Base-by-base conservation (phyloP, 2,888 invertebrate species). In the Sminthurides aquaticus region DNA sequence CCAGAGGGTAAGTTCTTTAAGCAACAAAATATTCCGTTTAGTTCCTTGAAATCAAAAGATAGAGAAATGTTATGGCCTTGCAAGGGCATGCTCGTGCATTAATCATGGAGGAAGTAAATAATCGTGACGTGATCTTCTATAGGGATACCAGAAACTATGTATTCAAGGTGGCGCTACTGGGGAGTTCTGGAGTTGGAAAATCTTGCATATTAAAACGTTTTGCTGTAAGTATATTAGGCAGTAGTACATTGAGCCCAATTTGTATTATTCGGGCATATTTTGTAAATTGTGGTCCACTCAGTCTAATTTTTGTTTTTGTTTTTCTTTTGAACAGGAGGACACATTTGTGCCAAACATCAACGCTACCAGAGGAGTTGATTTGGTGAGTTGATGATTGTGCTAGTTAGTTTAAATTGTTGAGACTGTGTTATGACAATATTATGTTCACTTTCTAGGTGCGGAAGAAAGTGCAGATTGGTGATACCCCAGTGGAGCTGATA, bases 91-190 rank as follows among this genome's bases (percentile, higher is more conserved):
- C n/a, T n/a, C n/a, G n/a, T n/a, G n/a, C n/a, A n/a, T n/a, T n/a
- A n/a, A n/a, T n/a, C n/a, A n/a, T n/a, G n/a, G n/a, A n/a, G n/a
- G n/a, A n/a, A n/a, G n/a, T n/a, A n/a, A n/a, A n/a, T n/a, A n/a
- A n/a, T n/a, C n/a, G n/a, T n/a, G n/a, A n/a, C n/a, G n/a, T n/a
- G n/a, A n/a, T n/a, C n/a, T n/a, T n/a, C n/a, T n/a, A n/a, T n/a
- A n/a, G n/a, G n/a, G n/a, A n/a, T n/a, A n/a, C n/a, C n/a, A n/a
- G 61, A 25, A 57, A 68, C 29, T 72, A 74, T 27, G 66, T 69
- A 11, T 74, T 74, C 62, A 74, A 74, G 70, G 64, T 74, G 11
- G 72, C 68, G 24, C 58, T 74, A 3, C 69, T 74, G 0, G 73
- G 73, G 29, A 62, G 67, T 28, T 69, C 70, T 26, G 73, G 72